phyloP scores from a whole-genome alignment of 2,888 invertebrate species.

The Pantelozetes paolii region DNA sequence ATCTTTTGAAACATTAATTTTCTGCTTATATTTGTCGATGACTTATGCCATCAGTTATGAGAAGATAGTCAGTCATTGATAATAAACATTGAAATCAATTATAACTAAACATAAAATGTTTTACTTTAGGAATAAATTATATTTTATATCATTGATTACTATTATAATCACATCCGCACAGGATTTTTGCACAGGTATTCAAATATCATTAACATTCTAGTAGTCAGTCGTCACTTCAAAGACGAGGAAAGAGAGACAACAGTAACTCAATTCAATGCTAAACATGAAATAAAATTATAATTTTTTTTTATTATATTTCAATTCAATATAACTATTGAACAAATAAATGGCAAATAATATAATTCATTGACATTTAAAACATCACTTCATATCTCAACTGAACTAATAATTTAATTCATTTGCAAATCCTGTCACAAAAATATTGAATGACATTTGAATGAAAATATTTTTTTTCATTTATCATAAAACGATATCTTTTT shows the following conservation, averaged over 20 bases:
- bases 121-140: neutral
- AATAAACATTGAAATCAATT: too few relatives aligned
- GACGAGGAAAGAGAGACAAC: neutral
- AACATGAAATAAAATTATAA: too few relatives aligned
- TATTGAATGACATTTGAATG: neutral
- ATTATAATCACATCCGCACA: too few relatives aligned
- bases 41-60: too few relatives aligned
- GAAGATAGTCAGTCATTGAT: too few relatives aligned
- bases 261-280: neutral
- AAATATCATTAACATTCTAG: constrained; percentile 3
- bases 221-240: neutral
- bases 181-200: neutral
- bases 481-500: neutral
- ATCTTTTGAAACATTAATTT: too few relatives aligned
- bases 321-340: too few relatives aligned
- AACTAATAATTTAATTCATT: neutral
- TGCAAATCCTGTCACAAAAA: neutral
- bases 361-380: neutral
- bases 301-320: neutral
- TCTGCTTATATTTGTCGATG: too few relatives aligned
- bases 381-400: neutral
- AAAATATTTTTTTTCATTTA: neutral
- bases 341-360: too few relatives aligned
- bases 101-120: neutral
- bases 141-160: neutral